Evolutionary conservation across 1,140 invertebrate species (phyloP), one percentile per base, ranked within the genome.

Genomic region (Dolichoris vasculosae): DNA sequence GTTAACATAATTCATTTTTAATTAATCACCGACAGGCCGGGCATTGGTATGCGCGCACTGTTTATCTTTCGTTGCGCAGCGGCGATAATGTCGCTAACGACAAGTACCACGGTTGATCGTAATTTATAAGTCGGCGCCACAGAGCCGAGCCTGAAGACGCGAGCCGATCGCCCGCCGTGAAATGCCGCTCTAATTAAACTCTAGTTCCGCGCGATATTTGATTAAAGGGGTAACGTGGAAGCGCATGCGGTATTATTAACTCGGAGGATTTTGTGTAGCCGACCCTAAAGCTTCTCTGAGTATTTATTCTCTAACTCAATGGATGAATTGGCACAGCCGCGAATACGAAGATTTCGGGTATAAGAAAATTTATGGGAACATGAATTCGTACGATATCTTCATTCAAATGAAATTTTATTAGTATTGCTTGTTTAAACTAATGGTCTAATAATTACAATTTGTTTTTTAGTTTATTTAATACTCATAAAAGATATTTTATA

Each of bases 181-280:
- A 83, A 83, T 85, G 13, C 38, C 73, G 32, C 30, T 69, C 80
- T 88, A 86, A 88, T 88, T 88, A 87, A 88, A 88, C 84, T 86
- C 64, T 63, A 82, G 84, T 87, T 80, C 17, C 38, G 59, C 71
- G 64, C 63, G 67, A 82, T 87, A 86, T 83, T 87, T 84, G 46
- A 85, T 86, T 86, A 84, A 88, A 87, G 35, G 83, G 73, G 77
- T 86, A 87, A 86, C 85, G 83, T 59, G 67, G 26, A 35, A 26
- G 73, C 63, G 3, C 20, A 1, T 46, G 30, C 46, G 23, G 13
- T 2, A 32, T 30, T 67, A 67, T 67, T 67, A 67, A 32, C 63
- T 0, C 0, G 20, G 23, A 26, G 23, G 55, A 59, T 59, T 26
- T 59, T 59, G 23, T 9, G 55, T 3, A 23, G 23, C 3, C 55